phyloP scores from a whole-genome alignment of 1,140 invertebrate genomes.

The Notospermus geniculatus region DNA sequence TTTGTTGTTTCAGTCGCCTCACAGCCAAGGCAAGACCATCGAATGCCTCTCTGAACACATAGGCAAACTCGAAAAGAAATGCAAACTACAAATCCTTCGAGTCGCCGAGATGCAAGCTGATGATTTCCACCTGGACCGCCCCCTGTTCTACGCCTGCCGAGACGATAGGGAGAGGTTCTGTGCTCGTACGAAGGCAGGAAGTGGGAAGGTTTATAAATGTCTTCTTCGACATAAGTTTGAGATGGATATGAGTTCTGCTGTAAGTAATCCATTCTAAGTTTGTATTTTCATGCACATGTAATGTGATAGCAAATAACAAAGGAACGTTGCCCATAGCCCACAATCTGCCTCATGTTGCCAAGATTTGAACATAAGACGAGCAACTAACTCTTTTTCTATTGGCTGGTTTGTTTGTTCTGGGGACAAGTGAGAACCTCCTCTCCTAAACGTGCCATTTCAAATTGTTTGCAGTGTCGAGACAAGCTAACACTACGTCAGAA shows the following conservation, averaged over 20 bases:
- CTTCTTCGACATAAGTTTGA: constrained; percentile 77
- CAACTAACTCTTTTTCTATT: too few species aligned
- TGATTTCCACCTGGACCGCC: constrained; percentile 85
- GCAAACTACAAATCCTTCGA: constrained; percentile 75
- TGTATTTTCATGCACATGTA: not conserved
- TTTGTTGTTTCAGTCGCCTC: constrained; percentile 35
- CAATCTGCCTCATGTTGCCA: too few species aligned
- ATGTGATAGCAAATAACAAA: too few species aligned
- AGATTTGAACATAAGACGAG: too few species aligned
- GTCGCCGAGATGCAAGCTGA: constrained; percentile 88
- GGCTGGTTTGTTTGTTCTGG: too few species aligned
- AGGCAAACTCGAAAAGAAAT: constrained; percentile 56
- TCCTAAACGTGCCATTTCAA: too few species aligned
- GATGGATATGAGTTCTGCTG: constrained; percentile 61
- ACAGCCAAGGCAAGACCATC: constrained; percentile 81
- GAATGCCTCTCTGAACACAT: constrained; percentile 72
- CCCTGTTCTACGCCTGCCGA: constrained; percentile 85
- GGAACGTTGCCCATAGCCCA: too few species aligned
- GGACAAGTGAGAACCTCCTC: too few species aligned
- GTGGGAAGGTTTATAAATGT: constrained; percentile 87
- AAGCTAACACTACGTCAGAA: constrained; percentile 82
- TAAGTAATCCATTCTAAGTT: constrained; percentile 26
- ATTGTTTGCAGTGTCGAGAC: constrained; percentile 72
- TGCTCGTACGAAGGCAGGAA: constrained; percentile 57
- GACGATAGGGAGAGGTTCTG: constrained; percentile 74